These are phyloP conservation scores for Spinus olivaceus DNA, from an alignment of 2,797 vertebrate genomes.

Conservation along the genomic window DNA sequence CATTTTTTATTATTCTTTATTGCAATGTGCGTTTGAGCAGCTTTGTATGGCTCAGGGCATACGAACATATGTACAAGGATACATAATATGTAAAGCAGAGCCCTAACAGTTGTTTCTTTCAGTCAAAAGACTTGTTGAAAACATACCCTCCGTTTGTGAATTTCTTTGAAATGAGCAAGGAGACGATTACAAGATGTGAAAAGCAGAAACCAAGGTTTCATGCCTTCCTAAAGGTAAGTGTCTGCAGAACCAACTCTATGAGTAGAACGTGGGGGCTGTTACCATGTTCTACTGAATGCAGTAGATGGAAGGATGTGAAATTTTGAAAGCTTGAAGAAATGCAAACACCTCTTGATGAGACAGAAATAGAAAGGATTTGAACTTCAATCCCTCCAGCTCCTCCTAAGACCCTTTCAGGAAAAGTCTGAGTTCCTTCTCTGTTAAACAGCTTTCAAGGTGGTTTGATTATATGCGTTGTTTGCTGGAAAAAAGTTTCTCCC, in stretches of 20 bases:
- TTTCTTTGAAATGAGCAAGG: conserved; percentile 99
- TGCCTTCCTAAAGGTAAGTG: conserved; percentile 92
- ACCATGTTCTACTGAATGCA: background rate
- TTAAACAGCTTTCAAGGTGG: background rate
- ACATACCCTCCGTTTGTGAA: conserved; percentile 97
- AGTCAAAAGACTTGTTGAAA: conserved; percentile 95
- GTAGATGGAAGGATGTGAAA: background rate
- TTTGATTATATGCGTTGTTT: background rate
- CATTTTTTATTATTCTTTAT: background rate
- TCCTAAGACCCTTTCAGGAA: background rate
- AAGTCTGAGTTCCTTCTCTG: background rate
- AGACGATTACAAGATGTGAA: conserved; percentile 93
- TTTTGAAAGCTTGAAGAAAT: background rate
- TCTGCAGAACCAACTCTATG: background rate
- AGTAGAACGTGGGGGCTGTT: background rate
- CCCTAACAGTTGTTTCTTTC: conserved; percentile 40
- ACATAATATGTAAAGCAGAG: background rate
- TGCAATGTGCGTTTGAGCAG: background rate
- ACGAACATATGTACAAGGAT: background rate
- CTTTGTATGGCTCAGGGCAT: background rate
- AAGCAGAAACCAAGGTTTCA: conserved; percentile 97
- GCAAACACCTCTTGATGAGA: background rate
- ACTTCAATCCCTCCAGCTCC: background rate
- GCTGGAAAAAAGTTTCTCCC: background rate
- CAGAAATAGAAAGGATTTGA: background rate